Evolutionary conservation across 2,113 vertebrate genomes (phyloP).

Genomic region (Centropus bengalensis): DNA sequence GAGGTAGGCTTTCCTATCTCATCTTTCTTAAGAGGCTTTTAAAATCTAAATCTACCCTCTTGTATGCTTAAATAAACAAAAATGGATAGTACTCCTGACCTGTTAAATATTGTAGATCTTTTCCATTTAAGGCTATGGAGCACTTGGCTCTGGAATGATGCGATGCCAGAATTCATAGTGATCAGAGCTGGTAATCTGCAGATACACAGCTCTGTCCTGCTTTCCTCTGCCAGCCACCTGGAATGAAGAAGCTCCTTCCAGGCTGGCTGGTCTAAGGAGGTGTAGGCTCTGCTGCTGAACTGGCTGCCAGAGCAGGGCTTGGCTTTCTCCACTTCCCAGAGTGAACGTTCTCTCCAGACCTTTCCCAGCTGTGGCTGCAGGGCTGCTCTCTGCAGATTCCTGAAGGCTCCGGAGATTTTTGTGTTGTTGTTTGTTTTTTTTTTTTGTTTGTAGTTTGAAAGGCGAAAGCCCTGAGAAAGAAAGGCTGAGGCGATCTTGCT

Average conservation of each 20-base stretch:
- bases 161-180: background rate
- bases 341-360: background rate
- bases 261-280: background rate
- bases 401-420: background rate
- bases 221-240: background rate
- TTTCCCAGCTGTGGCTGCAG: background rate
- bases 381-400: background rate
- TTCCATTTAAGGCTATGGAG: constrained; percentile 60
- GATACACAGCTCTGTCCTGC: background rate
- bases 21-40: background rate
- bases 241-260: background rate
- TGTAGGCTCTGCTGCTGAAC: background rate
- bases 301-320: background rate
- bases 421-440: background rate
- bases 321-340: background rate
- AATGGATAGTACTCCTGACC: constrained; percentile 28
- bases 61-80: constrained; percentile 42
- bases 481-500: background rate
- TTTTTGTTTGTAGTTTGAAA: background rate
- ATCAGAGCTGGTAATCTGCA: background rate
- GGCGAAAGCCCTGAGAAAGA: background rate
- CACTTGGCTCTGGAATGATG: constrained; percentile 7
- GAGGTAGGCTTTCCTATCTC: background rate
- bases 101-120: constrained; percentile 23
- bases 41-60: constrained; percentile 13